phyloP scores from a whole-genome alignment of 2,888 invertebrate species.

The Drosophila yooni region DNA sequence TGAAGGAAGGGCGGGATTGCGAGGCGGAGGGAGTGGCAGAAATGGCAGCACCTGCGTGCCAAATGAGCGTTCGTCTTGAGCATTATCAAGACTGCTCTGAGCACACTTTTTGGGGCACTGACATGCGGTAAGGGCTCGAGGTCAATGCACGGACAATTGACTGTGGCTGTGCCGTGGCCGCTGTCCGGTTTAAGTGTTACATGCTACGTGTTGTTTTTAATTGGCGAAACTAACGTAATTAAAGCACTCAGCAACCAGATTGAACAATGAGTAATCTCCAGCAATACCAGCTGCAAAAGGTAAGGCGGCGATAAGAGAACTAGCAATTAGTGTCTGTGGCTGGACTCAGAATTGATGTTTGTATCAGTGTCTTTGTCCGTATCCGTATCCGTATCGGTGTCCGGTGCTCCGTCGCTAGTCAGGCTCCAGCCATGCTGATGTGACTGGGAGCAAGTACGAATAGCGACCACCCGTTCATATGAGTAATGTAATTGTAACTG shows the following conservation, averaged over 20 bases:
- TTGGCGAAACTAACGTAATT: constrained; percentile 75
- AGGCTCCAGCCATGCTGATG: background rate
- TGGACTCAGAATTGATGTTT: background rate
- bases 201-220: constrained; percentile 65
- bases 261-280: constrained; percentile 69
- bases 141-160: constrained; percentile 67
- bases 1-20: background rate
- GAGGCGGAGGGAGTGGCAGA: background rate
- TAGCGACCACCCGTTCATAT: constrained; percentile 22
- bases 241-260: constrained; percentile 69
- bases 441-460: background rate
- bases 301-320: constrained; percentile 9
- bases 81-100: constrained; percentile 13
- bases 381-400: background rate
- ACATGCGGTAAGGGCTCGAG: constrained; percentile 27
- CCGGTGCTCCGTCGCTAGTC: background rate
- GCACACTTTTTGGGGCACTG: constrained; percentile 30
- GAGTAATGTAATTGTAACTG: constrained; percentile 44
- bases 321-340: constrained; percentile 49
- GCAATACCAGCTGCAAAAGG: constrained; percentile 4
- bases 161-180: constrained; percentile 6
- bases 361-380: background rate
- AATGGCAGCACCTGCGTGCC: constrained; percentile 64
- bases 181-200: constrained; percentile 14
- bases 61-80: constrained; percentile 59